A percentile compares a stretch with the other conserved stretches of the same genome.
Conservation (phyloP, 2,113 vertebrate genomes). For the Platycercus adscitus region DNA sequence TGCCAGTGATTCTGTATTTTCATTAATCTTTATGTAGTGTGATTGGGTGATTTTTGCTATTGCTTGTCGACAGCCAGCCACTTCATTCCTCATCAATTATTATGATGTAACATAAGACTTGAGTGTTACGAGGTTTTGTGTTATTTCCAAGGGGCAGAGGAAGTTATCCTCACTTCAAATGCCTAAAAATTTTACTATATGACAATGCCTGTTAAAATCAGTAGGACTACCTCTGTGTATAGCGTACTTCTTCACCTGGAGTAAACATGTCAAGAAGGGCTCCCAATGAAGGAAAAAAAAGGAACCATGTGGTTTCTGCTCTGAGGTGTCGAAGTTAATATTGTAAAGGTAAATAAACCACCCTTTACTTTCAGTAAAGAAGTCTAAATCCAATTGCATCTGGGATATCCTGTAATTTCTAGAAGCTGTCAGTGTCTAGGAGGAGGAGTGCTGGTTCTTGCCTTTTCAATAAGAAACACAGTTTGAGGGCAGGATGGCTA, state of each 20-base stretch:
- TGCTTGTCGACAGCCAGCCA: neutral
- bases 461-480: neutral
- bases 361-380: neutral
- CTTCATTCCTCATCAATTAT: neutral
- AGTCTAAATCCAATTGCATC: neutral
- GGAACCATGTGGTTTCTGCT: neutral
- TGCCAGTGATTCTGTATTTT: neutral
- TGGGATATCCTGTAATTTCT: neutral
- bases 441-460: neutral
- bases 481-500: neutral
- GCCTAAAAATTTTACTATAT: neutral
- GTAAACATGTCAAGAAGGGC: neutral
- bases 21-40: neutral
- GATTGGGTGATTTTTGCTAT: neutral
- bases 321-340: neutral
- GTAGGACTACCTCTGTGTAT: neutral
- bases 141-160: neutral
- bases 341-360: neutral
- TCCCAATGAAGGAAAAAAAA: neutral
- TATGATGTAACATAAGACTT: neutral
- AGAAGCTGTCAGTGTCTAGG: neutral
- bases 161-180: neutral
- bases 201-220: neutral
- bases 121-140: neutral
- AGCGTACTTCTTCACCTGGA: neutral